phyloP scores from a whole-genome alignment of 2,113 vertebrate genomes.

The Triplophysa dalaica region DNA sequence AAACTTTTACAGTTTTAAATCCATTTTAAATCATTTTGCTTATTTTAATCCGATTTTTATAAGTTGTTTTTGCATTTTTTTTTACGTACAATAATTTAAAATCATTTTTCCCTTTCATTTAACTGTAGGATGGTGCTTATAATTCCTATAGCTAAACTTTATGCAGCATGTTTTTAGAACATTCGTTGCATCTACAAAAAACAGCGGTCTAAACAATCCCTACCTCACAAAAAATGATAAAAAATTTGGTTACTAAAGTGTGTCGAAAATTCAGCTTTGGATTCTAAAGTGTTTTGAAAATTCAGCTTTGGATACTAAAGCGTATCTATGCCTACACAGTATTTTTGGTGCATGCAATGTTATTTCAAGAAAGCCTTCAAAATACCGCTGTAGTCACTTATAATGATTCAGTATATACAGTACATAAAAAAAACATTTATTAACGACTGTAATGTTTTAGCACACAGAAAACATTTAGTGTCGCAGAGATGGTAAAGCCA shows the following conservation, averaged over 20 bases:
- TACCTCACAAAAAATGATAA: not conserved
- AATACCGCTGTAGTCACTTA: not conserved
- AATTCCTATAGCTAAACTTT: not conserved
- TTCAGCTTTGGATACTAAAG: not conserved
- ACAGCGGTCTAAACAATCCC: not conserved
- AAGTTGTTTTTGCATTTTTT: too few relatives aligned
- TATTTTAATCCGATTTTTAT: not conserved
- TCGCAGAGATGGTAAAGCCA: conserved; percentile 13
- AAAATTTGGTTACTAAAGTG: not conserved
- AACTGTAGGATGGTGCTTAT: not conserved
- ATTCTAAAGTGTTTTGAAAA: not conserved
- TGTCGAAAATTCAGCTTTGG: not conserved
- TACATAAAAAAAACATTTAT: conserved; percentile 31
- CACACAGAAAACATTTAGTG: conserved; percentile 22
- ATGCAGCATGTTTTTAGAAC: not conserved
- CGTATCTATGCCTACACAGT: not conserved
- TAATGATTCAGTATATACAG: not conserved
- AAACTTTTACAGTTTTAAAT: not conserved
- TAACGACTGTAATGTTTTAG: conserved; percentile 25
- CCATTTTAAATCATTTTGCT: conserved; percentile 17
- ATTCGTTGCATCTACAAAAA: not conserved
- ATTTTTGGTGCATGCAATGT: not conserved
- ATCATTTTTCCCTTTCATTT: not conserved
- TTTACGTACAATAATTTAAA: too few relatives aligned
- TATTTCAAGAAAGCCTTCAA: not conserved